phyloP scores from a whole-genome alignment of 2,113 vertebrate genomes.

The Equus przewalskii region DNA sequence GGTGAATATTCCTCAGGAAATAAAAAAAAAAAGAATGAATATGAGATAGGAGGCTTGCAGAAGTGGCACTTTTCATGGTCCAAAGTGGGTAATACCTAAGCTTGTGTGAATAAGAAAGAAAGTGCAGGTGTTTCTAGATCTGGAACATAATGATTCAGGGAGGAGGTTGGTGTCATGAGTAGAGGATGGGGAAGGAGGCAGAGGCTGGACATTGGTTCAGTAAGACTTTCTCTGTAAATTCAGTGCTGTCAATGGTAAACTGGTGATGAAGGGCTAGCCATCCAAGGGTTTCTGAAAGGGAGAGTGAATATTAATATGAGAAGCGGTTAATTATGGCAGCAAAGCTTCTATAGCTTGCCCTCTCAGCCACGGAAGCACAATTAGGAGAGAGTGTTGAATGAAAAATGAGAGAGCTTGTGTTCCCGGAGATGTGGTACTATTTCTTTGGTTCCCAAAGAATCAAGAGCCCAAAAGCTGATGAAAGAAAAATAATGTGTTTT shows the following conservation, averaged over 20 bases:
- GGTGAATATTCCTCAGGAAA: too few species aligned
- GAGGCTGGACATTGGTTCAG: background rate
- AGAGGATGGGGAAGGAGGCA: background rate
- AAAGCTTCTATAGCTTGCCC: background rate
- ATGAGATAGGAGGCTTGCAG: background rate
- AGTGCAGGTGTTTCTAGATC: background rate
- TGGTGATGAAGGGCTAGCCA: background rate
- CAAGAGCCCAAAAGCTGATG: constrained; percentile 33
- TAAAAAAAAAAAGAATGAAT: background rate
- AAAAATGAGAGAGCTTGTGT: background rate
- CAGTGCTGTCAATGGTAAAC: background rate
- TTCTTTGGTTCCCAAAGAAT: constrained; percentile 45
- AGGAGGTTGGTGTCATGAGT: background rate
- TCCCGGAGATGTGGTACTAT: constrained; percentile 56
- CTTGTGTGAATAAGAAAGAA: background rate
- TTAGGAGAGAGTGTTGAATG: background rate
- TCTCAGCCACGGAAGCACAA: background rate
- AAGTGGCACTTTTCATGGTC: background rate
- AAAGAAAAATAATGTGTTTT: constrained; percentile 63
- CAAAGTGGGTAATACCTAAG: background rate
- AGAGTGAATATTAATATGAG: background rate
- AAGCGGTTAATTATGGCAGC: background rate
- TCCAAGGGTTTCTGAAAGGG: background rate
- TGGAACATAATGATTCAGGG: background rate
- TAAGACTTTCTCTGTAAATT: background rate